Conservation (phyloP, 2,888 invertebrate genomes). For the Hirtodrosophila confusa region DNA sequence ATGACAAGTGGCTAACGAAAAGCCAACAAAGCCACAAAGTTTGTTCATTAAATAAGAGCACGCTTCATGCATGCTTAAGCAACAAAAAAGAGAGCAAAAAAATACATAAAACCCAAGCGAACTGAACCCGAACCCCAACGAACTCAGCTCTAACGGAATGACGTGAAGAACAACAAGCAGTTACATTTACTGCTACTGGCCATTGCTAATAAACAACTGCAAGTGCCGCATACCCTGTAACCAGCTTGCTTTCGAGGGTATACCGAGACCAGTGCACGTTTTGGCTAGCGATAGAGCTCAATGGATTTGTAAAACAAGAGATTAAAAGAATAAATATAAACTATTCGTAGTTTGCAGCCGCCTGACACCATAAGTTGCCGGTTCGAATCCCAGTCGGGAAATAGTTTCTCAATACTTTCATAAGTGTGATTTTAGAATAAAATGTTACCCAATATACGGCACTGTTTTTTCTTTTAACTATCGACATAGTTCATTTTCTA, state of each 20-base stretch:
- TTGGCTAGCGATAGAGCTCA: no score
- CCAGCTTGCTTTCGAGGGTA: not conserved
- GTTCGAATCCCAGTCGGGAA: no score
- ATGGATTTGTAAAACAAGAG: no score
- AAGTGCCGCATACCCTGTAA: slow-evolving; percentile 44
- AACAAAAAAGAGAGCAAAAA: slow-evolving; percentile 28
- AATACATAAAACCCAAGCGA: slow-evolving; percentile 14
- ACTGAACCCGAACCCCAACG: slow-evolving; percentile 31
- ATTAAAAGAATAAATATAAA: no score
- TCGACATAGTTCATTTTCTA: no score
- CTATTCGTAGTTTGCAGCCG: no score
- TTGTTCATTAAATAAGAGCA: slow-evolving; percentile 69
- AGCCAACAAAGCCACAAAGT: slow-evolving; percentile 61
- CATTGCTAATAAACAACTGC: slow-evolving; percentile 50
- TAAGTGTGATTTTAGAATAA: no score
- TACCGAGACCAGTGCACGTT: no score
- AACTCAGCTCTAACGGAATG: slow-evolving; percentile 38
- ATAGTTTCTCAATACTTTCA: no score
- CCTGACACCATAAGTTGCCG: no score
- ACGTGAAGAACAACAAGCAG: slow-evolving; percentile 39
- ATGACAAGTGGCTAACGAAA: slow-evolving; percentile 58
- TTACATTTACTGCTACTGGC: slow-evolving; percentile 46
- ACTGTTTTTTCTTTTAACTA: no score
- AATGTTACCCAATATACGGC: no score
- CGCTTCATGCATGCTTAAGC: slow-evolving; percentile 71